These are phyloP conservation scores for Cochlearius cochlearius DNA, from an alignment of 2,113 vertebrate species.

Conservation along the genomic window DNA sequence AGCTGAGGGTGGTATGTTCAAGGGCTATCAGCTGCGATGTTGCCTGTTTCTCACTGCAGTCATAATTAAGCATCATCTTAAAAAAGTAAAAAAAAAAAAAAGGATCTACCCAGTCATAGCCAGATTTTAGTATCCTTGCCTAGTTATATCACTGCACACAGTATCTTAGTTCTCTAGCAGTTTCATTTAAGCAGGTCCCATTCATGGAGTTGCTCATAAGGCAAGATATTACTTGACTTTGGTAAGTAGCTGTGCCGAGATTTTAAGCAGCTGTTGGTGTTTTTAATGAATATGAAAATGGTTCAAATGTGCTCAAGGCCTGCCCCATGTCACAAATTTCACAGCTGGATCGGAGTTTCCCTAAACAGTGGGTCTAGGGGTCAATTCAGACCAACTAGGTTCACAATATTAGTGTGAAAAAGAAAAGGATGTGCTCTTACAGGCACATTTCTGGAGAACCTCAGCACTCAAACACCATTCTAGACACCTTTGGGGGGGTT, in stretches of 20 bases:
- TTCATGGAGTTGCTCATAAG: constrained; percentile 7
- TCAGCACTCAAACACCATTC: neutral
- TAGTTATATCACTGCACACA: neutral
- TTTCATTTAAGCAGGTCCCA: constrained; percentile 13
- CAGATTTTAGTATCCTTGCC: neutral
- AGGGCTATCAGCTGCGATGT: fast-evolving
- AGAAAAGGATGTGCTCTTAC: neutral
- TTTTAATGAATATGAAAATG: constrained; percentile 38
- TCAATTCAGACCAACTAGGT: neutral
- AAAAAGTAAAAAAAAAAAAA: neutral
- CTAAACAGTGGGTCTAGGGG: constrained; percentile 2
- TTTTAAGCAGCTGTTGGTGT: neutral
- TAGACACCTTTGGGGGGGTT: neutral
- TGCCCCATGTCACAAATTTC: constrained; percentile 35
- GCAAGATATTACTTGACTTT: constrained; percentile 59
- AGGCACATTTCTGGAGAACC: neutral
- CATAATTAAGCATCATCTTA: neutral
- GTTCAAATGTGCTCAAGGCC: constrained; percentile 49
- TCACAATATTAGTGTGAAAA: neutral
- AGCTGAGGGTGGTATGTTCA: neutral
- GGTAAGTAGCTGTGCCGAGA: constrained; percentile 22
- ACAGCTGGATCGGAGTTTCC: neutral
- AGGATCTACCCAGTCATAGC: neutral
- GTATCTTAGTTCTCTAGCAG: constrained; percentile 13
- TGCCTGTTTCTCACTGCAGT: neutral